Conservation (phyloP, 2,797 vertebrate species). For the Limnodromus scolopaceus region DNA sequence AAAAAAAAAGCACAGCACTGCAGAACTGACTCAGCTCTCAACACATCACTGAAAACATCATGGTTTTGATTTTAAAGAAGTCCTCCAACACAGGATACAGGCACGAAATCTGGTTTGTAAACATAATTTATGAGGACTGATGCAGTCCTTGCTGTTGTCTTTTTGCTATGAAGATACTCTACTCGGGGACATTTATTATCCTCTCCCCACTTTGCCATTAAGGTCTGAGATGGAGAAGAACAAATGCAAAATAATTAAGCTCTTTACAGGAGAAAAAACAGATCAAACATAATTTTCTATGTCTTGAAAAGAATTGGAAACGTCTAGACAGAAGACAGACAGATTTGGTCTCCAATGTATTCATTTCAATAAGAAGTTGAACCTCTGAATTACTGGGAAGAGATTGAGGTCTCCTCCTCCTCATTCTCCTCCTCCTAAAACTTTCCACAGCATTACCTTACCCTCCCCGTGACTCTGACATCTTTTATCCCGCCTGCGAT, state of each 20-base stretch:
- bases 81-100: background rate
- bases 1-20: background rate
- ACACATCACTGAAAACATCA: background rate
- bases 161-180: background rate
- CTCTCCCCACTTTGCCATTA: background rate
- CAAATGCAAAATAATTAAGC: constrained; percentile 16
- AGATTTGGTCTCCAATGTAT: constrained; percentile 32
- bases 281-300: constrained; percentile 10
- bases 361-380: background rate
- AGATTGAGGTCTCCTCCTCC: background rate
- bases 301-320: constrained; percentile 26
- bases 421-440: background rate
- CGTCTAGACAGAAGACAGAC: constrained; percentile 31
- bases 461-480: background rate
- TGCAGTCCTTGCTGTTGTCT: background rate
- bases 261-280: background rate
- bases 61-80: background rate
- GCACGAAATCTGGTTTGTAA: background rate
- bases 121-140: background rate
- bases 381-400: background rate
- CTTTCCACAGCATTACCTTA: constrained; percentile 11
- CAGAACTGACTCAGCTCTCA: constrained; percentile 14
- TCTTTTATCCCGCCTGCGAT: background rate
- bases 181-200: background rate
- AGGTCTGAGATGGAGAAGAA: constrained; percentile 2